These are phyloP conservation scores for Leucopternis melanops DNA, from an alignment of 2,113 vertebrate species.

Conservation along the genomic window DNA sequence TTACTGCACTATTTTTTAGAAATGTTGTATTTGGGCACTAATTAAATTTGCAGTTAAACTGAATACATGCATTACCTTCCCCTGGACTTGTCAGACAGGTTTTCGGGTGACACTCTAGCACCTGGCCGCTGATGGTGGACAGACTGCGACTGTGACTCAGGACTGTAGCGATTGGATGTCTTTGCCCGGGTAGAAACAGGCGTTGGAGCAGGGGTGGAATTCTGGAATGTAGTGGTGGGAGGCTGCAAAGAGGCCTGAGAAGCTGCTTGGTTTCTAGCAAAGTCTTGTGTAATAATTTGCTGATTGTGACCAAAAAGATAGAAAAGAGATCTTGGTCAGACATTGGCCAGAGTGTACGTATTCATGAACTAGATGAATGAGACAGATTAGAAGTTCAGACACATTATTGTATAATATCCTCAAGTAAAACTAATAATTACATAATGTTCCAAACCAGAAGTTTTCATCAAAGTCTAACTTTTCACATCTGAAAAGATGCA, in stretches of 20 bases:
- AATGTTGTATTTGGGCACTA: not conserved
- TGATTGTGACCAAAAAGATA: constrained; percentile 15
- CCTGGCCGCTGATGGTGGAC: constrained; percentile 83
- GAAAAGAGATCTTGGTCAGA: not conserved
- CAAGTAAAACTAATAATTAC: not conserved
- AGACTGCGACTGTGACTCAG: constrained; percentile 81
- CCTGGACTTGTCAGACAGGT: constrained; percentile 84
- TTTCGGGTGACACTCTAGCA: constrained; percentile 91
- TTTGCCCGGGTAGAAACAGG: constrained; percentile 77
- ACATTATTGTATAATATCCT: not conserved
- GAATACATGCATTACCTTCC: constrained; percentile 74
- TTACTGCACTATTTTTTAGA: not conserved
- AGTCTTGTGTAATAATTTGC: constrained; percentile 99
- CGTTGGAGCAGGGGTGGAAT: constrained; percentile 66
- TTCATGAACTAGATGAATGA: not conserved
- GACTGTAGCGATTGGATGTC: constrained; percentile 86
- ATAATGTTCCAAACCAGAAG: not conserved
- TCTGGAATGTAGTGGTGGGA: constrained; percentile 89
- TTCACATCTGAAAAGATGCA: not conserved
- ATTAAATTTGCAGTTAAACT: not conserved
- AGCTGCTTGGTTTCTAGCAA: constrained; percentile 89
- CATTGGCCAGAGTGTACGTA: not conserved
- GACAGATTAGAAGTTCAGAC: not conserved
- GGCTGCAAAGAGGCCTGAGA: constrained; percentile 74
- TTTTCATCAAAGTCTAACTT: not conserved